Conservation (phyloP, 2,888 invertebrate genomes). For the Artemia sp. region DNA sequence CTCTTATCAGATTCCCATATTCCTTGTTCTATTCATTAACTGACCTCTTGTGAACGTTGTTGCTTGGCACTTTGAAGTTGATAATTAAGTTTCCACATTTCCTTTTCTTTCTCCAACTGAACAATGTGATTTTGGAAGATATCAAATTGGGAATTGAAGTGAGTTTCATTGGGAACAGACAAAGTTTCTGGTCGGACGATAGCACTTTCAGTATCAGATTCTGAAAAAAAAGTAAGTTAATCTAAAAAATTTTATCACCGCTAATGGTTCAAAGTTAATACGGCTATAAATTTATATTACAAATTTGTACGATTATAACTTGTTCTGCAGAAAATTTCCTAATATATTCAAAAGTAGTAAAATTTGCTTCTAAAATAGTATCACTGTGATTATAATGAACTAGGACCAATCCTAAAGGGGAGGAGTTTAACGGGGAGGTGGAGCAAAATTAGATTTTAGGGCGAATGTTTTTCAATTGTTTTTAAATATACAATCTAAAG, state of each 20-base stretch:
- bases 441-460: constrained; percentile 19
- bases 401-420: too few species aligned
- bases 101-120: not conserved
- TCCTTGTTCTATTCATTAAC: too few species aligned
- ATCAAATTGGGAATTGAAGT: not conserved
- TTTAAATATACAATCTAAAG: constrained; percentile 16
- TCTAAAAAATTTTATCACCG: too few species aligned
- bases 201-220: constrained; percentile 4
- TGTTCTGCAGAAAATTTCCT: too few species aligned
- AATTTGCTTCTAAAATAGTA: too few species aligned
- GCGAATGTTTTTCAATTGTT: constrained; percentile 19
- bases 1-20: too few species aligned
- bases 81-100: constrained; percentile 14
- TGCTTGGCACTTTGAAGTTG: constrained; percentile 10
- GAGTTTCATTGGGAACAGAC: not conserved
- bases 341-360: too few species aligned
- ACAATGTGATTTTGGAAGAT: not conserved
- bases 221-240: not conserved
- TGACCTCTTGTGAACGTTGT: constrained; percentile 9
- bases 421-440: not conserved
- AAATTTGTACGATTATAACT: too few species aligned
- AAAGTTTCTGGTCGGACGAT: not conserved
- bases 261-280: too few species aligned
- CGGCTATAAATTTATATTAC: too few species aligned
- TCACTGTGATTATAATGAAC: too few species aligned